Evolutionary conservation across 2,888 invertebrate species (phyloP).

Genomic region (Steinernema scapterisci): DNA sequence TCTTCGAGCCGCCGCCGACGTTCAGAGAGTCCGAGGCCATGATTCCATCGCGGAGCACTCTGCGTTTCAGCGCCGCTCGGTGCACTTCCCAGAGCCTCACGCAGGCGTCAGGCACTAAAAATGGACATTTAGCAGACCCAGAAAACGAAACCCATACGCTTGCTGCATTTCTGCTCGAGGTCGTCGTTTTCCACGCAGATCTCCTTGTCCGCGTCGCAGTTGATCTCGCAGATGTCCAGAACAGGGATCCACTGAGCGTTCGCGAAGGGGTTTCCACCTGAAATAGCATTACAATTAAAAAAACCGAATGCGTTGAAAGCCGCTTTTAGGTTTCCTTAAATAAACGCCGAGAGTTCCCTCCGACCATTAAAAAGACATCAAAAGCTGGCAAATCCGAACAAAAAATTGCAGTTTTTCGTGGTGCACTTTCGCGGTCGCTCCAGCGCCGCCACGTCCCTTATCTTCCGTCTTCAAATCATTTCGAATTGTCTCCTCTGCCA

Average conservation of each 20-base stretch:
- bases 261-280: conserved; percentile 62
- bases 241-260: conserved; percentile 65
- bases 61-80: conserved; percentile 12
- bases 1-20: background rate
- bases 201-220: conserved; percentile 54
- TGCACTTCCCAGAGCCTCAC: conserved; percentile 20
- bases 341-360: background rate
- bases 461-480: no score
- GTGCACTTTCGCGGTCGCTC: no score
- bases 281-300: no score
- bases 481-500: background rate
- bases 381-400: background rate
- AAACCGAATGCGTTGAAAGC: background rate
- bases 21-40: background rate
- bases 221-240: conserved; percentile 58
- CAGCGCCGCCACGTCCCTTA: no score
- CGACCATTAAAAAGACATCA: background rate
- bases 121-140: background rate
- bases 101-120: conserved; percentile 33
- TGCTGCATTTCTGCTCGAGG: conserved; percentile 58
- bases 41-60: background rate
- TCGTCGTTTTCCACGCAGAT: conserved; percentile 65
- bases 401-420: no score
- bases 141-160: conserved; percentile 46
- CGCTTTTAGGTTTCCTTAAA: no score